Evolutionary conservation across 1,140 invertebrate species (phyloP).

Genomic region (Theocolax elegans): DNA sequence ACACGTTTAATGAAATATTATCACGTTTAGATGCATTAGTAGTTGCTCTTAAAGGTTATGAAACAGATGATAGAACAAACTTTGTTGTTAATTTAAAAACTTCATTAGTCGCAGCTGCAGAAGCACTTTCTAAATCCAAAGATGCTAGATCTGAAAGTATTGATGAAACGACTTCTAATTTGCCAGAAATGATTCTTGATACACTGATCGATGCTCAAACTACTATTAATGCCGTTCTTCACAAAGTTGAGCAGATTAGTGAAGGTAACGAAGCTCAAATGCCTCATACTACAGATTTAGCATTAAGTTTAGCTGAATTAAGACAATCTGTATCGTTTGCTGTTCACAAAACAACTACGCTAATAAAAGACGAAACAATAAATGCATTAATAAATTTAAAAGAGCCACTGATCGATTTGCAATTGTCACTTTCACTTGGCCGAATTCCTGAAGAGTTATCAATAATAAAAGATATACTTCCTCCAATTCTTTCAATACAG

Average conservation of each 20-base stretch:
- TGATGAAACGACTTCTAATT: conserved; percentile 27
- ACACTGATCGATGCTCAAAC: conserved; percentile 58
- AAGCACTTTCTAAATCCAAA: conserved; percentile 47
- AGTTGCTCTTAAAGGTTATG: conserved; percentile 56
- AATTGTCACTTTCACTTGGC: conserved; percentile 45
- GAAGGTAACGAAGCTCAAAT: conserved; percentile 25
- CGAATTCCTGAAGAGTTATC: conserved; percentile 44
- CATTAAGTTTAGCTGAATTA: conserved; percentile 51
- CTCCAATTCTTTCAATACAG: conserved; percentile 51
- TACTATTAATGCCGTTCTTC: conserved; percentile 51
- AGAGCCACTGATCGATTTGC: conserved; percentile 54
- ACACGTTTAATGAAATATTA: conserved; percentile 52
- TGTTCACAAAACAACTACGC: conserved; percentile 55
- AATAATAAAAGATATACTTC: conserved; percentile 47
- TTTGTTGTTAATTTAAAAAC: conserved; percentile 55
- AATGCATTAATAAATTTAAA: conserved; percentile 53
- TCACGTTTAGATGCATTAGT: conserved; percentile 54
- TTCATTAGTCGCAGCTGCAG: conserved; percentile 47
- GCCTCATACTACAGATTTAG: conserved; percentile 40
- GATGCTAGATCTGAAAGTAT: conserved; percentile 16
- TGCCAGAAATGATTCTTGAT: conserved; percentile 57
- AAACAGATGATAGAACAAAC: conserved; percentile 54
- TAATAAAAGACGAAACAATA: conserved; percentile 54
- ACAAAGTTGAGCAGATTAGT: conserved; percentile 47
- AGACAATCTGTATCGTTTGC: conserved; percentile 54